These are phyloP conservation scores for Zaprionus tsacasi DNA, from an alignment of 1,140 invertebrate genomes.

Conservation along the genomic window DNA sequence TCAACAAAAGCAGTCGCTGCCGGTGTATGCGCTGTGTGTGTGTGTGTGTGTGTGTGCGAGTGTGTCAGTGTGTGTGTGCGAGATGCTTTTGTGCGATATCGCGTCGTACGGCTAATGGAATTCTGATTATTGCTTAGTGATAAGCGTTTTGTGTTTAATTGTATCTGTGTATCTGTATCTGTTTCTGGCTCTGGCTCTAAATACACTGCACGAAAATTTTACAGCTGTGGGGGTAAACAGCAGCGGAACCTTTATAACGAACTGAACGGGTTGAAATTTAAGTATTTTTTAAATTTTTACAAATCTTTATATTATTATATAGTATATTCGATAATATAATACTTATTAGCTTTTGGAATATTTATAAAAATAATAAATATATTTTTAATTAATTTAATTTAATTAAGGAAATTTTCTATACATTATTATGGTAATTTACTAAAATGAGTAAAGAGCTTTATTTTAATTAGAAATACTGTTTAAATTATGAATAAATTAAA, in stretches of 20 bases:
- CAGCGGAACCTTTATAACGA: not conserved
- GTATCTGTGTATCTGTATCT: conserved; percentile 82
- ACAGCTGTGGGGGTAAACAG: not conserved
- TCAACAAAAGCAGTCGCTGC: conserved; percentile 46
- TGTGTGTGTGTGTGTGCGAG: conserved; percentile 27
- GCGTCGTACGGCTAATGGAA: conserved; percentile 84
- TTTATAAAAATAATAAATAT: not conserved
- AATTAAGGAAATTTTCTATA: not conserved
- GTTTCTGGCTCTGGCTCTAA: conserved; percentile 25
- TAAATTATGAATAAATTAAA: too few species aligned
- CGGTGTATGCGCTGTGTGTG: conserved; percentile 10
- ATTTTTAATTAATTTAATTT: not conserved
- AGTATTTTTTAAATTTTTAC: not conserved
- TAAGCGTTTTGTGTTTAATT: conserved; percentile 84
- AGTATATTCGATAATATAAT: too few species aligned
- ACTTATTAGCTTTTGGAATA: too few species aligned
- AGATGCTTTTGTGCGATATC: conserved; percentile 81
- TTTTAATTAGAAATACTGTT: too few species aligned
- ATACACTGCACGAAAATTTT: conserved; percentile 31
- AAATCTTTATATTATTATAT: not conserved
- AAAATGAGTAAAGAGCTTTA: too few species aligned
- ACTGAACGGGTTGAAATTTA: too few species aligned
- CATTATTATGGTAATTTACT: too few species aligned
- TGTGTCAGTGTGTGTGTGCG: conserved; percentile 40
- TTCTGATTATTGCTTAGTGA: conserved; percentile 84